A percentile compares a stretch with the other conserved stretches of the same genome.
phyloP scores from a whole-genome alignment of 2,888 invertebrate species.

The Agrotis clavis region DNA sequence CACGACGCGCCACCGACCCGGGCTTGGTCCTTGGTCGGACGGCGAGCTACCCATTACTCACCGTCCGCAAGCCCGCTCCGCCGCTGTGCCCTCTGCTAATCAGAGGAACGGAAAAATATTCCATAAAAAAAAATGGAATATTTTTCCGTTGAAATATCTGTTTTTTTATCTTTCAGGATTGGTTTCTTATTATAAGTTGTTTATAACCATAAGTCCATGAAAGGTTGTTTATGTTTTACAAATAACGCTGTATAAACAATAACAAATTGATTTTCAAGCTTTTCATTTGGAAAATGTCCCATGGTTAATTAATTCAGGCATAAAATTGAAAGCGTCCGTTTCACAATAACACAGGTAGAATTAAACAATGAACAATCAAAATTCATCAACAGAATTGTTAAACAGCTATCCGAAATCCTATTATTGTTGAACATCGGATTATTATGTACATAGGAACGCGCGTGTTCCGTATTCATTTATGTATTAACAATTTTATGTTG shows the following conservation, averaged over 20 bases:
- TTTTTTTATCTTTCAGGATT: no score
- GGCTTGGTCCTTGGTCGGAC: no score
- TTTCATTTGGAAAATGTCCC: background rate
- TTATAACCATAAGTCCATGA: no score
- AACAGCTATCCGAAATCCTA: slow-evolving; percentile 14
- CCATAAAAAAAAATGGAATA: no score
- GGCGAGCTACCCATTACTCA: no score
- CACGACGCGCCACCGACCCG: no score
- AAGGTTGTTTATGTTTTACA: no score
- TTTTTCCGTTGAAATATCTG: no score
- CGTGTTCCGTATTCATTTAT: slow-evolving; percentile 27
- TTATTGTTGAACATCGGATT: slow-evolving; percentile 17
- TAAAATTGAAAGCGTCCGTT: slow-evolving; percentile 4
- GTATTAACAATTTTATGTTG: slow-evolving; percentile 21
- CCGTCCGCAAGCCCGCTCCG: no score
- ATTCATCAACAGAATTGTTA: slow-evolving; percentile 31
- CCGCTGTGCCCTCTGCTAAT: no score
- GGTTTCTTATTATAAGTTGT: no score
- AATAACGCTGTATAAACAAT: background rate
- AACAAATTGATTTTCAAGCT: background rate
- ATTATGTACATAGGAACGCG: slow-evolving; percentile 11
- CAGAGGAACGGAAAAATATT: no score
- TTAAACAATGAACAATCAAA: slow-evolving; percentile 21
- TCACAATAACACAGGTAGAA: background rate
- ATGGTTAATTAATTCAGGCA: background rate